Conservation (phyloP, 1,140 invertebrate species). For the Calephelis virginiensis region DNA sequence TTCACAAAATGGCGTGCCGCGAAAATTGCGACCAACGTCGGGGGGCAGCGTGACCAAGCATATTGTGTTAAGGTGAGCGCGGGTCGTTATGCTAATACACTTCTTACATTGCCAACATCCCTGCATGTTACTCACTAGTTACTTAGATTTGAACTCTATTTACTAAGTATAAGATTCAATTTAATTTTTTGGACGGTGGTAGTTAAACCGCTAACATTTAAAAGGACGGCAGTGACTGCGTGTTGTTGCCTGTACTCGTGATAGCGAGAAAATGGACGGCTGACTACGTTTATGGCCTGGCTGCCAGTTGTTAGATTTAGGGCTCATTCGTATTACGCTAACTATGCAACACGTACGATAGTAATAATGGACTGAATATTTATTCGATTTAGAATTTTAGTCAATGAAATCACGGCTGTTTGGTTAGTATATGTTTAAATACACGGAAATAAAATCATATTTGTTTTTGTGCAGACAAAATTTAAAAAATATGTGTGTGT, state of each 20-base stretch:
- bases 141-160: conserved; percentile 28
- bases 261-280: conserved; percentile 74
- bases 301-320: conserved; percentile 61
- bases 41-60: conserved; percentile 74
- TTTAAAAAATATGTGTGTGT: too few relatives aligned
- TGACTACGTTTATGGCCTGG: conserved; percentile 73
- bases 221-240: conserved; percentile 46
- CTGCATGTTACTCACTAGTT: conserved; percentile 2
- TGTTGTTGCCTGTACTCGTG: conserved; percentile 63
- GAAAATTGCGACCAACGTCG: conserved; percentile 69
- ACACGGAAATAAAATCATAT: too few relatives aligned
- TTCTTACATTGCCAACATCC: conserved; percentile 34
- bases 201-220: conserved; percentile 28
- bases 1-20: conserved; percentile 51
- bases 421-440: too few relatives aligned
- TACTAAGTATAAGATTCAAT: conserved; percentile 19
- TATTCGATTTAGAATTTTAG: neutral
- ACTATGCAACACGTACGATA: conserved; percentile 45
- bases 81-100: conserved; percentile 73
- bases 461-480: too few relatives aligned
- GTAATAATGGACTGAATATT: conserved; percentile 39
- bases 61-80: conserved; percentile 71
- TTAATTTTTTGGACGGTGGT: conserved; percentile 11
- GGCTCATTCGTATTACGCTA: conserved; percentile 50
- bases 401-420: too few relatives aligned